A percentile compares a stretch with the other conserved stretches of the same genome.
These are phyloP conservation scores for Palythoa caribaeorum DNA, from an alignment of 92 coral and sea anemone species.

Conservation along the genomic window DNA sequence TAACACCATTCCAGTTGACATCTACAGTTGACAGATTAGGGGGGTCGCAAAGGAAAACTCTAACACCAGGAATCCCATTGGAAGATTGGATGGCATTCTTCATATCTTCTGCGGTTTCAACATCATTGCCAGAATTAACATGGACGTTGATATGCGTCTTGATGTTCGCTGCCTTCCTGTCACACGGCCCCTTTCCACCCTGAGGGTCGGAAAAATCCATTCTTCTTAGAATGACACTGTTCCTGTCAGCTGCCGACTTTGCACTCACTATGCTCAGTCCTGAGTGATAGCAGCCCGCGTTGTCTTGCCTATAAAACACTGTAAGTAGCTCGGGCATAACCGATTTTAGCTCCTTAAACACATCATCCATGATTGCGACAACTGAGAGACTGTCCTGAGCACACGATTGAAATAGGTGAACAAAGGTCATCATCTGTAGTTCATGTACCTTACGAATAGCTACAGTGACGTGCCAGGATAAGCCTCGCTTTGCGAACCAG, in stretches of 20 bases:
- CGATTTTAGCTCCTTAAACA: constrained; percentile 24
- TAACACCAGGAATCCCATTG: constrained; percentile 24
- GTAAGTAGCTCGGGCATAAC: constrained; percentile 4
- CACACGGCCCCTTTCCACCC: constrained; percentile 42
- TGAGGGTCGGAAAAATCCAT: constrained; percentile 43
- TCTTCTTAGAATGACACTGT: not conserved
- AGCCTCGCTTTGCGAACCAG: constrained; percentile 37
- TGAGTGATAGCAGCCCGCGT: constrained; percentile 37
- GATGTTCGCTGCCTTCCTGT: constrained; percentile 30
- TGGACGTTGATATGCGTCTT: constrained; percentile 29
- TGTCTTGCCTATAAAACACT: constrained; percentile 36
- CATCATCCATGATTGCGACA: constrained; percentile 27
- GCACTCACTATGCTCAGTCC: constrained; percentile 27
- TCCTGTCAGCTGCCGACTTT: constrained; percentile 10
- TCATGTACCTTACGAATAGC: constrained; percentile 30
- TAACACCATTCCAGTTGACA: constrained; percentile 31
- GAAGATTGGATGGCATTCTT: constrained; percentile 24
- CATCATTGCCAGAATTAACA: constrained; percentile 28
- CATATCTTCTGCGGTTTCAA: constrained; percentile 26
- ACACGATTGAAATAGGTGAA: constrained; percentile 30
- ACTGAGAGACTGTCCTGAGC: constrained; percentile 30
- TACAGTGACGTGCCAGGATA: constrained; percentile 38
- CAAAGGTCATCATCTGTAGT: constrained; percentile 45
- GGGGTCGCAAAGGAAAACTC: constrained; percentile 33
- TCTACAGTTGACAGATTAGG: constrained; percentile 11